A percentile compares a stretch with the other conserved stretches of the same genome.
Conservation (phyloP, 2,888 invertebrate genomes). For the Hirtodrosophila histrioides region DNA sequence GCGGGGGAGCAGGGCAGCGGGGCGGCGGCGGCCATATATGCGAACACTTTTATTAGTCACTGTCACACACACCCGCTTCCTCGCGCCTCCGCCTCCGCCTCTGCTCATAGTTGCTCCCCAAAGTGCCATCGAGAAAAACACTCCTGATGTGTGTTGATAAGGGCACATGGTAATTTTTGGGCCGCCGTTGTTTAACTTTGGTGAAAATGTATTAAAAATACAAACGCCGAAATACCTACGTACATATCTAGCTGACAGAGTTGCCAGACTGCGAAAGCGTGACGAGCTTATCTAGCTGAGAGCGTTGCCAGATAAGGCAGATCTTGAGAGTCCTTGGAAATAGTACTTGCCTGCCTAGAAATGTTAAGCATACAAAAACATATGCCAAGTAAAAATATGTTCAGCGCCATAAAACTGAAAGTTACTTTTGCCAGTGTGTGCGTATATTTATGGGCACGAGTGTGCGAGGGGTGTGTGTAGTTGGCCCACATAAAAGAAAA, state of each 20-base stretch:
- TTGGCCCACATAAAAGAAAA: conserved; percentile 69
- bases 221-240: conserved; percentile 16
- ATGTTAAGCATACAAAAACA: conserved; percentile 4
- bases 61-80: conserved; percentile 47
- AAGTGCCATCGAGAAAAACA: conserved; percentile 75
- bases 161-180: conserved; percentile 55
- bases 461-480: conserved; percentile 21
- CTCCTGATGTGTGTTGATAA: conserved; percentile 69
- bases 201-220: conserved; percentile 67
- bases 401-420: conserved; percentile 52
- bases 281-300: too few relatives aligned
- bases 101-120: conserved; percentile 69
- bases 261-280: conserved; percentile 18
- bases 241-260: conserved; percentile 27
- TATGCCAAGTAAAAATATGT: conserved; percentile 59
- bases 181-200: conserved; percentile 35
- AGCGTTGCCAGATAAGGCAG: too few relatives aligned
- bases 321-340: too few relatives aligned
- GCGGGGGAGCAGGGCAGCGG: conserved; percentile 19
- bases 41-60: conserved; percentile 73
- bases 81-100: neutral
- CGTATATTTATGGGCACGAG: conserved; percentile 11
- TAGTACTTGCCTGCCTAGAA: too few relatives aligned
- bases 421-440: conserved; percentile 17
- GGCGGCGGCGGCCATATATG: conserved; percentile 34